Evolutionary conservation across 2,797 vertebrate species (phyloP), one percentile per base, ranked within the genome.

Genomic region (Rhinella marina): DNA sequence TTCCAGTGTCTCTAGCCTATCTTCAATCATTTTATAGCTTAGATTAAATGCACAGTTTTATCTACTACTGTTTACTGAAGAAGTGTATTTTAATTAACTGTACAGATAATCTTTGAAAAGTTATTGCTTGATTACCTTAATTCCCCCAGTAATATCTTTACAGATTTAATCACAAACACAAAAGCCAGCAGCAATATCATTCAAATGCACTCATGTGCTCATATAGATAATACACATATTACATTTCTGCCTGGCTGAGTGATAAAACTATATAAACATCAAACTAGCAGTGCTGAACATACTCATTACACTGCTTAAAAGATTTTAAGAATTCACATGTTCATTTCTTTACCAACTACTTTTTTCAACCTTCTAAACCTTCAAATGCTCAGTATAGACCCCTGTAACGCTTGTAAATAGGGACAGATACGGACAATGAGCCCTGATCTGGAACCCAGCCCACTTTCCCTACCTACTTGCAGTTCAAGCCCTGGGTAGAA

Each of bases 11-110:
- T 32, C 70, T 77, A 57, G 84, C 66, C 25, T 79, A 82, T 81
- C 87, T 90, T 90, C 87, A 85, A 88, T 92, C 78, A 75, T 84
- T 89, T 89, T 88, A 90, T 82, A 81, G 64, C 12, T 90, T 66
- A 81, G 79, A 83, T 52, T 82, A 81, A 90, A 27, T 25, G 52
- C 41, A 80, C 25, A 75, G 16, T 50, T 75, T 84, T 72, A 73
- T 84, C 66, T 84, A 8, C 19, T 29, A 17, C 54, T 84, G 54
- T 73, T 73, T 84, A 84, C 68, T 16, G 19, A 59, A 84, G 52
- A 57, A 73, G 59, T 27, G 19, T 27, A 29, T 72, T 32, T 62
- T 19, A 57, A 56, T 72, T 54, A 84, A 68, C 50, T 82, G n/a
- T 70, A 19, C 11, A 66, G 48, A 68, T 29, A 54, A 72, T n/a